A percentile compares a stretch with the other conserved stretches of the same genome.
These are phyloP conservation scores for Carcina quercana DNA, from an alignment of 2,888 invertebrate genomes.

Conservation along the genomic window DNA sequence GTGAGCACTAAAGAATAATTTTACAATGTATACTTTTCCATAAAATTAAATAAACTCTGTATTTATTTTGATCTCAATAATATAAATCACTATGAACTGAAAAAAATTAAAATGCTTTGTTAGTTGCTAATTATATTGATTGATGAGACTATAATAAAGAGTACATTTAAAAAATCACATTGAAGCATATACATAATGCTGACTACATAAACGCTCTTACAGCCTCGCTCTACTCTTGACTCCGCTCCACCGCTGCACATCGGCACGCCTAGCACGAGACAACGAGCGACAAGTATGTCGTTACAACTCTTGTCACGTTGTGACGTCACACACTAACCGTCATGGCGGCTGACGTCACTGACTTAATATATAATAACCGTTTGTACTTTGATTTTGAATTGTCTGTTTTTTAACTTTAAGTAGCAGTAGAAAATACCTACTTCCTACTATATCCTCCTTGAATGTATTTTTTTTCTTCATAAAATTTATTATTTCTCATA, in stretches of 20 bases:
- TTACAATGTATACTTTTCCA: conserved; percentile 69
- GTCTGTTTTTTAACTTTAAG: too few relatives aligned
- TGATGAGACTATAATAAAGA: conserved; percentile 73
- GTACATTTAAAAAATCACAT: conserved; percentile 76
- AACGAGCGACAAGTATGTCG: too few relatives aligned
- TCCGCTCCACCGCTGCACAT: conserved; percentile 30
- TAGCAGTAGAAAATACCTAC: too few relatives aligned
- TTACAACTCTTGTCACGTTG: too few relatives aligned
- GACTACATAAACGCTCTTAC: conserved; percentile 71
- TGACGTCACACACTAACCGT: too few relatives aligned
- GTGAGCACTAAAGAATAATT: conserved; percentile 64
- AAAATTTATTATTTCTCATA: too few relatives aligned
- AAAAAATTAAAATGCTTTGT: conserved; percentile 64
- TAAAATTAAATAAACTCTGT: conserved; percentile 75
- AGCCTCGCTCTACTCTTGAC: conserved; percentile 45
- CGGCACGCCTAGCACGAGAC: too few relatives aligned
- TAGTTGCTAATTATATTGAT: conserved; percentile 72
- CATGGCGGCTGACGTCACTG: too few relatives aligned
- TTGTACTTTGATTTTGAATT: too few relatives aligned
- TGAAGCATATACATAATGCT: conserved; percentile 76
- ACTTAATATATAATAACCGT: too few relatives aligned
- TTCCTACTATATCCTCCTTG: too few relatives aligned
- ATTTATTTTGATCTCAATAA: conserved; percentile 69
- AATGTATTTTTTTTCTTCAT: too few relatives aligned
- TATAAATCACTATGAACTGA: conserved; percentile 70